Base-by-base conservation (phyloP, 1,140 invertebrate genomes). In the Trypoxylus dichotomus region DNA sequence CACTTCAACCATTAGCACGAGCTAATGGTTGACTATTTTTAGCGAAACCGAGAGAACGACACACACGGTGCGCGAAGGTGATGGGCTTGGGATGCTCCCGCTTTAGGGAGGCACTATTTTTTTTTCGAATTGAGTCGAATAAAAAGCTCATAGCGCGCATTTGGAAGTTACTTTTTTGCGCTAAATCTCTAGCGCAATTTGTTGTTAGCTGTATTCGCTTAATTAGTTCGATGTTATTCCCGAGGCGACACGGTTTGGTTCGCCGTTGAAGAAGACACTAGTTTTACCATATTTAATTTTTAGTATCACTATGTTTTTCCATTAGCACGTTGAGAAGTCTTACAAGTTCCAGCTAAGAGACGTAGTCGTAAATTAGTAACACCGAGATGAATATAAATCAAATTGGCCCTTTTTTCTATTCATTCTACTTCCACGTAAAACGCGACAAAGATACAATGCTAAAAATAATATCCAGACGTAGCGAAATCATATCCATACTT, bases 1-100 rank as follows among this genome's bases (percentile, higher is more conserved):
- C 82, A 84, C 83, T 80, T 84, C 76, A 58, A 37, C 82, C 83
- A 84, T 84, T 84, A 84, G 82, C 83, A 83, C 81, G 81, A 83
- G 83, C 81, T 83, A 83, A 84, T 84, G 83, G 79, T 76, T 81
- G 73, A 80, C 83, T 84, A 84, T 84, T 83, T 84, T 83, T 80
- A 83, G 71, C n/a, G 5, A 63, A 27, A n/a, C 47, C 1, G 47
- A 58, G 47, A 58, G 47, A 58, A 58, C 47, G 60, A 27, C 60
- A 13, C 11, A 63, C 60, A 27, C 60, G 21, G n/a, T 63, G 60
- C 60, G 60, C 60, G n/a, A 24, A 63, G 60, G 60, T 63, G 60
- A 63, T 58, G 47, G 47, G 47, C 47, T 58, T 13, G 47, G 47
- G 47, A 58, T 63, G 60, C 13, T 63, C 60, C 60, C 60, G 21